Evolutionary conservation across 2,113 vertebrate species (phyloP).

Genomic region (Syngnathus typhle): DNA sequence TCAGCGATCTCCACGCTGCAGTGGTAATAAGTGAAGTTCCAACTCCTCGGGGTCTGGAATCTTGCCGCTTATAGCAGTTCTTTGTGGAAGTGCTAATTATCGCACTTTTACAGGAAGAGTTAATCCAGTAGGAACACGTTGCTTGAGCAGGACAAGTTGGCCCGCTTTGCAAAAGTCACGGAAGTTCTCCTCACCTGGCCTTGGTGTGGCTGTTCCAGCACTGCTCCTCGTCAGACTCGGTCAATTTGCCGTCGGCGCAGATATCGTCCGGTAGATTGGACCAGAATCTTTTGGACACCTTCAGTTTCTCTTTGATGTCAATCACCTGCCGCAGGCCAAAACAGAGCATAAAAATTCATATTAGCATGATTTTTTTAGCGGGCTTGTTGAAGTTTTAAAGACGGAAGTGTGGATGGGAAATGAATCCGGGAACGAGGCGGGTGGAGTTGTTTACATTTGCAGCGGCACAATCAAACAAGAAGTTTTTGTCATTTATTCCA

Average conservation of each 20-base stretch:
- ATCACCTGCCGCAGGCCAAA: slow-evolving; percentile 77
- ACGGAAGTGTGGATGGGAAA: neutral
- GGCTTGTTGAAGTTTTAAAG: slow-evolving; percentile 7
- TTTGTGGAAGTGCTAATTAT: slow-evolving; percentile 41
- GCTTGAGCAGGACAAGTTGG: neutral
- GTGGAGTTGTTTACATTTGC: too few relatives aligned
- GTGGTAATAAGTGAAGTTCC: slow-evolving; percentile 40
- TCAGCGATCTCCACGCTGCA: slow-evolving; percentile 24
- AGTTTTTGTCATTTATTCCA: slow-evolving; percentile 19
- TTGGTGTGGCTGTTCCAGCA: slow-evolving; percentile 97
- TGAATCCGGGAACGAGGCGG: neutral
- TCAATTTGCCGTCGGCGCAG: slow-evolving; percentile 81
- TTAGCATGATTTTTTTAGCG: slow-evolving; percentile 1
- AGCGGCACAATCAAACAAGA: neutral
- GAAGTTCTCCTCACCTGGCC: slow-evolving; percentile 80
- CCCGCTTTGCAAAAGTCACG: slow-evolving; percentile 20
- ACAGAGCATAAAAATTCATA: slow-evolving; percentile 12
- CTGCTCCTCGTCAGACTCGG: slow-evolving; percentile 79
- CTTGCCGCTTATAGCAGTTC: slow-evolving; percentile 44
- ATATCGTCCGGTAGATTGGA: slow-evolving; percentile 84
- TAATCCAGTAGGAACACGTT: slow-evolving; percentile 49
- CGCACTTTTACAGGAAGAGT: slow-evolving; percentile 36
- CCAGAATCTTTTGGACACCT: slow-evolving; percentile 93
- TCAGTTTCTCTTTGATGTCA: slow-evolving; percentile 91
- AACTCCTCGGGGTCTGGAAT: slow-evolving; percentile 39